Conservation (phyloP, 1,140 invertebrate species). For the Platorchestia sp. region DNA sequence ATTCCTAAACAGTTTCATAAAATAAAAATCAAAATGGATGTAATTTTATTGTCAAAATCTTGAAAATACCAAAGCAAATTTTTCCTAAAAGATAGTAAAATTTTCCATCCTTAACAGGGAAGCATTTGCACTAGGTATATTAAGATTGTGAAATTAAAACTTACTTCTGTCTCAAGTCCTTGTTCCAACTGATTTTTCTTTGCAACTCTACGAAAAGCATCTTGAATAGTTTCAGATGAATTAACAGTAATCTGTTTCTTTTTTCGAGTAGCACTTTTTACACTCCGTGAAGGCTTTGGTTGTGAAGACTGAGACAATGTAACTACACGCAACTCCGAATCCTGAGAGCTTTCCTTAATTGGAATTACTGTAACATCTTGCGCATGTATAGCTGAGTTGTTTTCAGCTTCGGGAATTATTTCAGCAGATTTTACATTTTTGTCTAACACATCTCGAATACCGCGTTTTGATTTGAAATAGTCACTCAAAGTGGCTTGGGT, state of each 20-base stretch:
- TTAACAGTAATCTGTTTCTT: neutral
- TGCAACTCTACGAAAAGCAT: neutral
- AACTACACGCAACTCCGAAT: neutral
- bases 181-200: neutral
- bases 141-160: neutral
- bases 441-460: neutral
- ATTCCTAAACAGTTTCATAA: no score
- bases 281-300: neutral
- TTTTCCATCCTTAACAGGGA: neutral
- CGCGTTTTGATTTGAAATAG: neutral
- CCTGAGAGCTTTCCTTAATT: neutral
- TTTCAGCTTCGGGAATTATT: neutral
- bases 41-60: no score
- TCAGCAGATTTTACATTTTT: neutral
- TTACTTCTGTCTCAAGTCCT: neutral
- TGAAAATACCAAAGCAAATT: neutral
- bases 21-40: no score
- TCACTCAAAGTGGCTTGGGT: neutral
- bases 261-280: neutral
- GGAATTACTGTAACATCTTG: neutral
- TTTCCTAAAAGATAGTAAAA: neutral
- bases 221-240: neutral
- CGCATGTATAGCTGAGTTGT: neutral
- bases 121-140: neutral
- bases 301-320: neutral